These are phyloP conservation scores for Hyla sarda DNA, from an alignment of 2,113 vertebrate genomes.

Conservation along the genomic window DNA sequence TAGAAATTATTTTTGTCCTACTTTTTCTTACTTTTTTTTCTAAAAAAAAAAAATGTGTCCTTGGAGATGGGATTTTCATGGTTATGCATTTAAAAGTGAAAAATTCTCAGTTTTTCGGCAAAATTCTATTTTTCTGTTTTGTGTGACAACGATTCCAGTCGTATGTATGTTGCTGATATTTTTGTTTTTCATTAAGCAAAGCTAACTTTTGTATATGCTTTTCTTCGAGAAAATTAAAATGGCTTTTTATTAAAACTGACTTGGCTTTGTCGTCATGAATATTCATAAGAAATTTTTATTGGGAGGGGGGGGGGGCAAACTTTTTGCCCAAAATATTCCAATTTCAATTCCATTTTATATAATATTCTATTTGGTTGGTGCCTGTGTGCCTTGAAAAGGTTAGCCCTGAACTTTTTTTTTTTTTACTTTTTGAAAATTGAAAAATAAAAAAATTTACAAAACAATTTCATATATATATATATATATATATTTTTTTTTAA, in stretches of 20 bases:
- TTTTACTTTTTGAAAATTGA: background rate
- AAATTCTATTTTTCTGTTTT: constrained; percentile 72
- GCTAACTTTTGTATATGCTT: constrained; percentile 92
- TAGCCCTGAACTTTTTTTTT: background rate
- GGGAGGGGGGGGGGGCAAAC: background rate
- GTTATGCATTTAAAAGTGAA: constrained; percentile 62
- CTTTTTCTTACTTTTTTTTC: constrained; percentile 71
- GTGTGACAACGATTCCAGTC: constrained; percentile 69
- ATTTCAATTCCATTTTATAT: too few species aligned
- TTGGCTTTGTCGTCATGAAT: constrained; percentile 19
- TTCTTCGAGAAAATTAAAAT: constrained; percentile 83
- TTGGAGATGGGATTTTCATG: constrained; percentile 64
- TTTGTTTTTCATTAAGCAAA: constrained; percentile 85
- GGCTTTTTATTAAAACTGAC: constrained; percentile 70
- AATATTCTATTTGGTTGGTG: background rate
- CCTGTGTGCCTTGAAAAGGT: too few species aligned
- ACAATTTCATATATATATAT: too few species aligned
- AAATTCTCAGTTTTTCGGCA: constrained; percentile 12
- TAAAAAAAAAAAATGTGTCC: constrained; percentile 65
- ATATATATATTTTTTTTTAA: too few species aligned
- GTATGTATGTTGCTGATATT: constrained; percentile 67
- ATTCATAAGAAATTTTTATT: too few species aligned
- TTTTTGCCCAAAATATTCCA: background rate
- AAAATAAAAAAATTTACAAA: too few species aligned
- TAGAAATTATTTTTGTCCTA: constrained; percentile 77